These are phyloP conservation scores for Mixornis gularis DNA, from an alignment of 2,113 vertebrate species.

Conservation along the genomic window DNA sequence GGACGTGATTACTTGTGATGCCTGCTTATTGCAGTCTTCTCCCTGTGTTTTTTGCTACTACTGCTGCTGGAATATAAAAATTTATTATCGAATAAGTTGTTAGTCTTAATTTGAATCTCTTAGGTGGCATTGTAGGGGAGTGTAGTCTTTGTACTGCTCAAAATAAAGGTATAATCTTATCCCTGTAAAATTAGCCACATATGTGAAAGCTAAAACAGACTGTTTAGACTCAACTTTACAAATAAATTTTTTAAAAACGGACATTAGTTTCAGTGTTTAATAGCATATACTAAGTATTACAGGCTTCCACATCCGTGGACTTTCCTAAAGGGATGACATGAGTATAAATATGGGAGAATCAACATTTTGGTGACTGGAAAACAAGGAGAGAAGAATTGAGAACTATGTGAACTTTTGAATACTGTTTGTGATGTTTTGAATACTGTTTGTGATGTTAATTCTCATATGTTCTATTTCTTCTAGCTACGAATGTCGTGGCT, in stretches of 20 bases:
- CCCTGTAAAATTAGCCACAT: neutral
- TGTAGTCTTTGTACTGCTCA: neutral
- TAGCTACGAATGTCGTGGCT: conserved; percentile 90
- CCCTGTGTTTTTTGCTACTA: neutral
- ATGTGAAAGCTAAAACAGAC: neutral
- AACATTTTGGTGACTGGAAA: neutral
- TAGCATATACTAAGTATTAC: neutral
- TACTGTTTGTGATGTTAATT: neutral
- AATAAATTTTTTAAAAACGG: neutral
- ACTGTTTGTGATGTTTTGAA: too few relatives aligned
- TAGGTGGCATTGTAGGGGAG: neutral
- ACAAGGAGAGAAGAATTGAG: neutral
- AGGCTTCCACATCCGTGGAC: neutral
- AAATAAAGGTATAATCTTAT: neutral
- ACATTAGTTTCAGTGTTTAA: neutral
- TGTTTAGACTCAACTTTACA: neutral
- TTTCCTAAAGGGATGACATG: neutral
- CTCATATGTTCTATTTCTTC: neutral
- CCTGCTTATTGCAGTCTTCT: neutral
- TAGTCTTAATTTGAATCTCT: conserved; percentile 27
- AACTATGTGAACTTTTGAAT: neutral
- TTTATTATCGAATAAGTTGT: conserved; percentile 41
- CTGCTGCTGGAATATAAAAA: conserved; percentile 38
- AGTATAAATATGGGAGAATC: neutral
- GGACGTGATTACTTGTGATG: conserved; percentile 21